Percentiles rank a stretch among this genome's conserved stretches.
Conservation (phyloP, 2,113 vertebrate genomes). For the Coryphaenoides rupestris region DNA sequence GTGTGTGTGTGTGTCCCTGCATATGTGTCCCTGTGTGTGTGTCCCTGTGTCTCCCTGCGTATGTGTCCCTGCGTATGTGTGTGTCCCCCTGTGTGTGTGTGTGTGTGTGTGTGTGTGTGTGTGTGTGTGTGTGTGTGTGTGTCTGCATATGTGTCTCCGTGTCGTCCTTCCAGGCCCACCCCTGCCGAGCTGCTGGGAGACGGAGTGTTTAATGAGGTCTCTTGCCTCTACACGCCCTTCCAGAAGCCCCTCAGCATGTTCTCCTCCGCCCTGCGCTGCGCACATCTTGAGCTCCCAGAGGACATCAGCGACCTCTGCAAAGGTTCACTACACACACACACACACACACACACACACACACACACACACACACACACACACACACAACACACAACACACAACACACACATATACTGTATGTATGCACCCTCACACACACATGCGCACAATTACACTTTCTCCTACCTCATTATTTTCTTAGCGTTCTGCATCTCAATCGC, state of each 20-base stretch:
- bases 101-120: not conserved
- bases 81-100: not conserved
- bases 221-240: slow-evolving; percentile 75
- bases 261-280: slow-evolving; percentile 89
- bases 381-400: slow-evolving; percentile 4
- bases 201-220: slow-evolving; percentile 79
- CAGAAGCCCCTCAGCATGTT: slow-evolving; percentile 83
- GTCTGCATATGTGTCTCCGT: not conserved
- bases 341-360: not conserved
- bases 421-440: not conserved
- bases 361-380: slow-evolving; percentile 13
- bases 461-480: too few species aligned
- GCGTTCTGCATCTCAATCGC: too few species aligned
- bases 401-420: not conserved
- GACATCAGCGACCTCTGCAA: slow-evolving; percentile 88
- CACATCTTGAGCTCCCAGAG: slow-evolving; percentile 86
- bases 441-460: not conserved
- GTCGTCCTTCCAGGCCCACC: slow-evolving; percentile 73
- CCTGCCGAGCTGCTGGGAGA: slow-evolving; percentile 82
- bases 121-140: not conserved
- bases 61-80: not conserved
- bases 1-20: not conserved
- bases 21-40: not conserved
- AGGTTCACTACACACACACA: slow-evolving; percentile 69
- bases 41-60: not conserved